Conservation (phyloP, 2,113 vertebrate species). For the Camelus bactrianus region DNA sequence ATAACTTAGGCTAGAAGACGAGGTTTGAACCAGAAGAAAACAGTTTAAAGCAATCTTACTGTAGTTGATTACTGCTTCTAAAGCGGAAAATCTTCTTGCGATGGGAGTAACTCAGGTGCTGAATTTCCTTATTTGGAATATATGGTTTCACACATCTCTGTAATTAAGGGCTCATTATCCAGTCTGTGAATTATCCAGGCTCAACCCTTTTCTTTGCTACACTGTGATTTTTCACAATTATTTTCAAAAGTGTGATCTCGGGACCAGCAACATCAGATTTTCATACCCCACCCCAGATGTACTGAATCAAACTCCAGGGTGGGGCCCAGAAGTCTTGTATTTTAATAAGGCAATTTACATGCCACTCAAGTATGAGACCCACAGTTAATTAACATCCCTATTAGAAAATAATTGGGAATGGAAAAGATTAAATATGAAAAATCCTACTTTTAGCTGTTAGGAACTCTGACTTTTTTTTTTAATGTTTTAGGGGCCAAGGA, state of each 20-base stretch:
- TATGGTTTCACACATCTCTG: neutral
- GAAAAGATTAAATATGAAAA: slow-evolving; percentile 1
- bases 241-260: neutral
- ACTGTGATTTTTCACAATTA: neutral
- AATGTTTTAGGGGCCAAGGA: neutral
- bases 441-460: neutral
- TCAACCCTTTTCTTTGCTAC: neutral
- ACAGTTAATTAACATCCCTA: neutral
- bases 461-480: neutral
- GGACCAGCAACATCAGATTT: neutral
- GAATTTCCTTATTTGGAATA: neutral
- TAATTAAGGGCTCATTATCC: neutral
- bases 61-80: neutral
- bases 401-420: neutral
- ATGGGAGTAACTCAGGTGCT: neutral
- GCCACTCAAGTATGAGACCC: neutral
- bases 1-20: slow-evolving; percentile 19
- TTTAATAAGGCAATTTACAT: neutral
- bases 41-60: neutral
- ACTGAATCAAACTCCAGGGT: neutral
- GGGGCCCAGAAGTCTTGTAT: neutral
- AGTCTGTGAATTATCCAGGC: neutral
- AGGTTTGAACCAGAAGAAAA: neutral
- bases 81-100: neutral
- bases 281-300: neutral